A percentile compares a stretch with the other conserved stretches of the same genome.
Evolutionary conservation across 2,888 invertebrate species (phyloP).

Genomic region (Baronia brevicornis): DNA sequence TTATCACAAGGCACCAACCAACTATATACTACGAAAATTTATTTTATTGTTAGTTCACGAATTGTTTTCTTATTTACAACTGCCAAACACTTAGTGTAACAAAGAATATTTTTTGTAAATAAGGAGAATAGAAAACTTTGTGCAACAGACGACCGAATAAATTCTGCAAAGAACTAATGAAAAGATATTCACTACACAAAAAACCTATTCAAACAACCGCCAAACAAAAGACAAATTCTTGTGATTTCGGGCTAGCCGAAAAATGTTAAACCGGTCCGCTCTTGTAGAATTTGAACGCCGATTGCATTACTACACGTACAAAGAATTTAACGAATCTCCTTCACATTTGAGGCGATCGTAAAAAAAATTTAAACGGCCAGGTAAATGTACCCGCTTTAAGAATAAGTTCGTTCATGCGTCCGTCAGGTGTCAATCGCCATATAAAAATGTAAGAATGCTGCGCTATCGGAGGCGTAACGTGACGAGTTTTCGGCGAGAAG

Average conservation of each 20-base stretch:
- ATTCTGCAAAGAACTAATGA: constrained; percentile 10
- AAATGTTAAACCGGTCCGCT: constrained; percentile 44
- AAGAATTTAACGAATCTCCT: constrained; percentile 28
- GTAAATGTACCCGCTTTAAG: constrained; percentile 3
- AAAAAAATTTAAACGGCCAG: constrained; percentile 14
- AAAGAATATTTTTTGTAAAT: too few species aligned
- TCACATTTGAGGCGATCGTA: constrained; percentile 7
- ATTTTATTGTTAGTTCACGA: too few species aligned
- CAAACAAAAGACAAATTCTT: constrained; percentile 29
- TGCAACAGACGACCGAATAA: too few species aligned
- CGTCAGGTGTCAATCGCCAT: constrained; percentile 14
- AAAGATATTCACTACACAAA: constrained; percentile 12
- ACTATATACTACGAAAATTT: too few species aligned
- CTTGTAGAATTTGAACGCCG: constrained; percentile 36
- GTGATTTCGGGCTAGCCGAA: constrained; percentile 20
- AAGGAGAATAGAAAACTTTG: too few species aligned
- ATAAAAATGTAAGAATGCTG: constrained; percentile 15
- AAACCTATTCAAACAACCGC: constrained; percentile 23
- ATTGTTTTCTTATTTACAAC: too few species aligned
- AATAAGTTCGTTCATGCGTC: constrained; percentile 14
- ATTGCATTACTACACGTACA: constrained; percentile 39
- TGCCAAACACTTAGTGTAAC: too few species aligned
- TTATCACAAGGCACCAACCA: too few species aligned
- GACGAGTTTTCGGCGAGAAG: constrained; percentile 29
- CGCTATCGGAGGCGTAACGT: constrained; percentile 15